Base-by-base conservation (phyloP, 1,140 invertebrate genomes). In the Dermatophagoides farinae region DNA sequence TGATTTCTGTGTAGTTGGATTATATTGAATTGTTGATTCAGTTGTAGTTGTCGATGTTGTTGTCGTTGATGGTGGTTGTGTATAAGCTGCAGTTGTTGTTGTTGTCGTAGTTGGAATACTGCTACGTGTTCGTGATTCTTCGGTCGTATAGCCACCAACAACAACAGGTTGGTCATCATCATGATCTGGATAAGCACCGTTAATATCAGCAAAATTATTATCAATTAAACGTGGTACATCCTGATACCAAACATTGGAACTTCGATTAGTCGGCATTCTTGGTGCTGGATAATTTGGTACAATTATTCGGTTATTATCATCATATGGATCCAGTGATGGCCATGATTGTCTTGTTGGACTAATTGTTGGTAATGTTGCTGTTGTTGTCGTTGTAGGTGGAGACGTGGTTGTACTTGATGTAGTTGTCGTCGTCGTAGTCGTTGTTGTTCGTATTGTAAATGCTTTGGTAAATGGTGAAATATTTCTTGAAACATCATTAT, bases 1-100 rank as follows among this genome's bases (percentile, higher is more conserved):
- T 31, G 8, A 4, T 31, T 41, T 64, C 67, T 55, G 71, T 72
- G 44, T 59, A 67, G 6, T 67, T 60, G n/a, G 18, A 10, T 44
- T 16, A 20, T 31, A 31, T 31, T 31, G 31, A 31, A 31, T 31
- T 31, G 31, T 31, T 4, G 31, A 31, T 31, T 31, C 31, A 31
- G 18, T 46, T 57, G 23, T 55, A 20, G 63, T 63, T 43, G 60
- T 46, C 38, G 23, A 25, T 6, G 37, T 60, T 16, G 64, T 60
- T 5, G 61, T 49, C n/a, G 46, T n/a, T 14, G 16, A 47, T 49
- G 41, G 9, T 20, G 62, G 61, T 9, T 44, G 50, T 8, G 44
- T 37, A 22, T 51, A 39, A 31, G 37, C 1, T 23, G 49, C 9
- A 0, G 59, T 23, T 39, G 53, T 14, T n/a, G 59, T 23, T 39